phyloP scores from a whole-genome alignment of 2,888 invertebrate genomes.

The Limenitis camilla region DNA sequence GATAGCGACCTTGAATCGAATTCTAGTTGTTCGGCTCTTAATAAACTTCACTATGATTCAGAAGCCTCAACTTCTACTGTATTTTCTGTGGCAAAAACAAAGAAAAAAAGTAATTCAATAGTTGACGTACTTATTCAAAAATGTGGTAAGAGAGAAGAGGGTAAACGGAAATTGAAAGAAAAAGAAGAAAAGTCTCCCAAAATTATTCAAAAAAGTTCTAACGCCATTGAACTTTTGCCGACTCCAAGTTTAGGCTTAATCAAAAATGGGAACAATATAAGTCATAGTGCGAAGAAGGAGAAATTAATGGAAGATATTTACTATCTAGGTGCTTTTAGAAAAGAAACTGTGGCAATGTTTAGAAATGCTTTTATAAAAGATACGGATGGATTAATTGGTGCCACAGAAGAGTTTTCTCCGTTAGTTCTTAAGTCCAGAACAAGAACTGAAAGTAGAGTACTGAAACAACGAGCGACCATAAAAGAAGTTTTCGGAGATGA shows the following conservation, averaged over 20 bases:
- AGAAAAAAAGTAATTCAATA: slow-evolving; percentile 74
- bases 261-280: slow-evolving; percentile 57
- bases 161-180: slow-evolving; percentile 69
- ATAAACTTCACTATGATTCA: slow-evolving; percentile 77
- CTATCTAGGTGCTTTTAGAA: slow-evolving; percentile 78
- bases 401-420: slow-evolving; percentile 78
- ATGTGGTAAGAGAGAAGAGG: slow-evolving; percentile 75
- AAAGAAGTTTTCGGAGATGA: slow-evolving; percentile 88
- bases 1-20: slow-evolving; percentile 81
- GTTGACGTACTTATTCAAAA: slow-evolving; percentile 79
- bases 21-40: slow-evolving; percentile 75
- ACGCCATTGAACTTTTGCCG: slow-evolving; percentile 73
- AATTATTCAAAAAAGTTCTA: slow-evolving; percentile 72
- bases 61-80: slow-evolving; percentile 80
- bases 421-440: slow-evolving; percentile 83
- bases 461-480: slow-evolving; percentile 83
- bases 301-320: slow-evolving; percentile 74
- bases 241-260: slow-evolving; percentile 76
- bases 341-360: slow-evolving; percentile 79
- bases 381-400: slow-evolving; percentile 72
- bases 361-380: slow-evolving; percentile 79
- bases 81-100: slow-evolving; percentile 73
- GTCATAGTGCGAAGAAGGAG: slow-evolving; percentile 58
- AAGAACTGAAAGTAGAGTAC: slow-evolving; percentile 81
- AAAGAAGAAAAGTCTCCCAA: slow-evolving; percentile 73